Base-by-base conservation (phyloP, 2,797 vertebrate genomes). In the Eulemur coronatus region DNA sequence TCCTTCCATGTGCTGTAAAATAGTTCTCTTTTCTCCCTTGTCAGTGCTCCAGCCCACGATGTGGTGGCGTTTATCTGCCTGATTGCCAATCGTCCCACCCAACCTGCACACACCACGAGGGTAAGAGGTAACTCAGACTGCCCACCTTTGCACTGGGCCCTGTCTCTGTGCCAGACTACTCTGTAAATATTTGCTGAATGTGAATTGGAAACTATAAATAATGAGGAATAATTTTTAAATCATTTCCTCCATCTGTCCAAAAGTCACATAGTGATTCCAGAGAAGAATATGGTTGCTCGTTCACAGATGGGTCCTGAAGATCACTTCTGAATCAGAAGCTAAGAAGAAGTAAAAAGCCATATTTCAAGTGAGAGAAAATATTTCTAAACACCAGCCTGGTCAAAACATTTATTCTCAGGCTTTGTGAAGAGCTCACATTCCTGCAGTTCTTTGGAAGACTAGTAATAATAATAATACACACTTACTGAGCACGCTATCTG, bases 341-440 rank as follows among this genome's bases (percentile, higher is more conserved):
- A 81, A 80, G 65, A 84, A 91, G 38, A 82, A 84, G 89, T 61
- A 41, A 89, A 94, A 90, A 33, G 38, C 20, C 33, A 18, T 59
- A 88, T 76, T 94, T 91, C 84, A 80, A 95, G n/a, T 28, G 10
- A 96, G 30, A 91, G 7, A 81, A 96, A 96, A 85, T 85, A 81
- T 15, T 70, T 48, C 61, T 55, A 67, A 93, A 75, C 20, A 76
- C 14, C n/a, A 81, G 57, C 17, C n/a, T 89, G 67, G 26, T 75
- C 43, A 91, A 91, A 91, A 84, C 15, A 63, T 57, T 67, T 63
- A 93, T 73, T 84, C 50, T 87, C 41, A 89, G 30, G 57, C n/a
- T 84, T 70, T 17, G 78, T 46, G 70, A 80, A 70, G 33, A 84
- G 35, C 12, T 81, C 13, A 57, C 35, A 89, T 91, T 94, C 13